Conservation (phyloP, 2,888 invertebrate species). For the Phaonia tiefii region DNA sequence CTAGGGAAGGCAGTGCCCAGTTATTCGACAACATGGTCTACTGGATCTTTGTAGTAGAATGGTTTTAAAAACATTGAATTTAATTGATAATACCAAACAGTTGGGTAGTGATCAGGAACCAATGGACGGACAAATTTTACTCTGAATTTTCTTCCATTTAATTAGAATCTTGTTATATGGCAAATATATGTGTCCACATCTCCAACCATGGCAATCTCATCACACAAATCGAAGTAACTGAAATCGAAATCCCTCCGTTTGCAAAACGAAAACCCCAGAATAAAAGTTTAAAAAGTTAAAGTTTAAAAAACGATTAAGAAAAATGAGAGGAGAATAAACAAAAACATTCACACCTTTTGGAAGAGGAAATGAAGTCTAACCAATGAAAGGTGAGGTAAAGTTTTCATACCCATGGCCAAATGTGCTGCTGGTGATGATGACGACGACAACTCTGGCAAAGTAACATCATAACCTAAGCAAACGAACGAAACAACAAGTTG, state of each 20-base stretch:
- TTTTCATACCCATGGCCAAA: constrained; percentile 26
- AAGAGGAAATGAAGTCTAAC: constrained; percentile 58
- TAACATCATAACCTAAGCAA: constrained; percentile 18
- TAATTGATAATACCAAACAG: too few species aligned
- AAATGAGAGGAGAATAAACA: constrained; percentile 49
- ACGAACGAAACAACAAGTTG: constrained; percentile 13
- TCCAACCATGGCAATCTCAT: constrained; percentile 52
- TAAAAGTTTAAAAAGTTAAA: too few species aligned
- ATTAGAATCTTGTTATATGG: constrained; percentile 69
- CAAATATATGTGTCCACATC: constrained; percentile 69
- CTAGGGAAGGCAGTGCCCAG: too few species aligned
- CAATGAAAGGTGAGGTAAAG: constrained; percentile 48
- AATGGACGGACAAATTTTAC: background rate
- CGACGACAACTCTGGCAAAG: background rate
- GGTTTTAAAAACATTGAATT: too few species aligned
- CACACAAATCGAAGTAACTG: constrained; percentile 1
- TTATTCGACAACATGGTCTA: too few species aligned
- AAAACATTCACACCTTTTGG: constrained; percentile 66
- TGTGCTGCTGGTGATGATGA: constrained; percentile 17
- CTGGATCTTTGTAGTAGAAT: too few species aligned
- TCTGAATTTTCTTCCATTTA: constrained; percentile 45
- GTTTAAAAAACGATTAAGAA: constrained; percentile 30
- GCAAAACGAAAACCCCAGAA: background rate
- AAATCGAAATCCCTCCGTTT: constrained; percentile 31
- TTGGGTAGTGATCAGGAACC: too few species aligned